These are phyloP conservation scores for Nemotelus nigrinus DNA, from an alignment of 2,888 invertebrate genomes.

Conservation along the genomic window DNA sequence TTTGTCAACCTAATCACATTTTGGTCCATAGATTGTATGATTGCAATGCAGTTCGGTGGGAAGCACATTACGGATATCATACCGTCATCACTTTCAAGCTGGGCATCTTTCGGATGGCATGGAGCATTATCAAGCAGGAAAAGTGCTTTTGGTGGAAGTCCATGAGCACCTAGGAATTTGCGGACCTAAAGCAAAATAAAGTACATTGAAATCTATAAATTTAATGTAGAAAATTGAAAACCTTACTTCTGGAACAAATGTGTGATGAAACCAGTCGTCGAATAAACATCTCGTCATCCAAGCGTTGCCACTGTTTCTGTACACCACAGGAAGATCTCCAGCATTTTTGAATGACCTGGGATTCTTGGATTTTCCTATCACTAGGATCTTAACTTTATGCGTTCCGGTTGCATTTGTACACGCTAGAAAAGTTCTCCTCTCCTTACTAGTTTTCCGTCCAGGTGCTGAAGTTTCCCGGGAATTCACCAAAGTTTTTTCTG, in stretches of 20 bases:
- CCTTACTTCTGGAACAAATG: conserved; percentile 43
- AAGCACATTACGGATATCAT: conserved; percentile 51
- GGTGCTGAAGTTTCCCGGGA: no score
- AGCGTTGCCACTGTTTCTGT: conserved; percentile 43
- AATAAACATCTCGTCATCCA: conserved; percentile 53
- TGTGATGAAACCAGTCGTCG: conserved; percentile 44
- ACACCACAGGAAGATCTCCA: conserved; percentile 56
- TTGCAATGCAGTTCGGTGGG: conserved; percentile 52
- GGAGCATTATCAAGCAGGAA: conserved; percentile 53
- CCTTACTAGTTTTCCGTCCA: no score
- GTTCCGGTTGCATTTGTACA: no score
- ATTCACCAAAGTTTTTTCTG: no score
- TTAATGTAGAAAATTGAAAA: conserved; percentile 13
- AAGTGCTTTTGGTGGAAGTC: conserved; percentile 52
- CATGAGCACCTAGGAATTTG: neutral
- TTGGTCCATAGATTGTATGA: conserved; percentile 53
- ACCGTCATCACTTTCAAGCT: conserved; percentile 49
- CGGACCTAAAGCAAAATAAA: conserved; percentile 28
- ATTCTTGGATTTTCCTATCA: conserved; percentile 27
- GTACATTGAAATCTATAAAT: conserved; percentile 30
- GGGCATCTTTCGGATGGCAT: conserved; percentile 48
- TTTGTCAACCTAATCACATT: conserved; percentile 50
- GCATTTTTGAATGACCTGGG: conserved; percentile 49
- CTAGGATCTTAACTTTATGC: neutral
- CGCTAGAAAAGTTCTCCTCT: no score